These are phyloP conservation scores for Dynastes tityus DNA, from an alignment of 2,888 invertebrate species.

Conservation along the genomic window DNA sequence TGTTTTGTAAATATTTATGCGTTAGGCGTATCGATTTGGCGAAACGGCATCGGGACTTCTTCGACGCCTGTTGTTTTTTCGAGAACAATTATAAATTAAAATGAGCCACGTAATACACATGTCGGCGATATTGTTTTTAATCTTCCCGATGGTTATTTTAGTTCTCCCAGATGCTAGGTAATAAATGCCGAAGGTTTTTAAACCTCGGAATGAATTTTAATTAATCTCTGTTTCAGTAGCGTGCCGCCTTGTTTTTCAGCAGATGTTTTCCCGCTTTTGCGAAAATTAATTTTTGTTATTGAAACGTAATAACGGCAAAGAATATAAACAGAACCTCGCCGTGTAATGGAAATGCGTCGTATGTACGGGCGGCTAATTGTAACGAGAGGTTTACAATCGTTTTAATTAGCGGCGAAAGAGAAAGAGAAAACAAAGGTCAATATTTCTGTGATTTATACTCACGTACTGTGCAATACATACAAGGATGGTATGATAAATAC, in stretches of 20 bases:
- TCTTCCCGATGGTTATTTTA: constrained; percentile 3
- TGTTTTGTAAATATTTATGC: constrained; percentile 27
- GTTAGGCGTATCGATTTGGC: background rate
- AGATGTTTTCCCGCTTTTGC: background rate
- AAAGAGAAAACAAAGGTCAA: no score
- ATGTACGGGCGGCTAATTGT: no score
- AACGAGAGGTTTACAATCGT: no score
- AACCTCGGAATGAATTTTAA: constrained; percentile 9
- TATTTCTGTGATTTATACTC: no score
- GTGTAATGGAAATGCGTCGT: no score
- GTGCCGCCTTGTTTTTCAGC: constrained; percentile 2
- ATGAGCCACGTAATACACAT: constrained; percentile 9
- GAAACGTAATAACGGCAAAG: constrained; percentile 3
- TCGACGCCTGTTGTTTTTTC: constrained; percentile 3
- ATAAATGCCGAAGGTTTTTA: constrained; percentile 12
- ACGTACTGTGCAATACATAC: no score
- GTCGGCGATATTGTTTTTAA: constrained; percentile 6
- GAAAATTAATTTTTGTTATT: constrained; percentile 14
- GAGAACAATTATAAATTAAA: constrained; percentile 20
- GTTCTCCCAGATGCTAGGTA: constrained; percentile 3
- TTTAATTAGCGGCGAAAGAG: no score
- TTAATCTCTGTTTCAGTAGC: background rate
- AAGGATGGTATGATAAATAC: no score
- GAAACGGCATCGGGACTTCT: background rate
- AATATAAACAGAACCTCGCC: background rate